Conservation (phyloP, 1,140 invertebrate species). For the Drosophila hydei region DNA sequence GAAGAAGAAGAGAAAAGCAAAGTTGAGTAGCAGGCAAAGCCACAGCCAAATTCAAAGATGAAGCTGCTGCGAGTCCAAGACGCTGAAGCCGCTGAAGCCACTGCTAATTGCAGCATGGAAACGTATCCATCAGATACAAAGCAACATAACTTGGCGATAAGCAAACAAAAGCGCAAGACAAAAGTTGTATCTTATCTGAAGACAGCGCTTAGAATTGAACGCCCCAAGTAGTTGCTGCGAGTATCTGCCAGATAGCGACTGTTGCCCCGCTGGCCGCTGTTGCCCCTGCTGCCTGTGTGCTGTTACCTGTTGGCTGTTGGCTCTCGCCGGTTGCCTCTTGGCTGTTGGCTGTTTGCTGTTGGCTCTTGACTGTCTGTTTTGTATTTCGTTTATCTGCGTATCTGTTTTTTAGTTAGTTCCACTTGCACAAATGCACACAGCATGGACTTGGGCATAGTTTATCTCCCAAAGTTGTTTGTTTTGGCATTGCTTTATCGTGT, state of each 20-base stretch:
- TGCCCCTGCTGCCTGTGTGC: conserved; percentile 1
- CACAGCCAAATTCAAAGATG: conserved; percentile 2
- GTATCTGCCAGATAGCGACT: conserved; percentile 13
- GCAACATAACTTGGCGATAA: conserved; percentile 17
- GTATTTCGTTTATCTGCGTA: conserved; percentile 10
- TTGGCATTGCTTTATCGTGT: conserved; percentile 7
- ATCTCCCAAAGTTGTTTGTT: conserved; percentile 28
- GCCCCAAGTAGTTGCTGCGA: conserved; percentile 17
- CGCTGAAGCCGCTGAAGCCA: conserved; percentile 9
- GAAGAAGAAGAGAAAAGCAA: neutral
- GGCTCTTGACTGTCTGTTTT: neutral
- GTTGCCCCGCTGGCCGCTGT: neutral
- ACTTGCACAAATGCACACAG: conserved; percentile 29
- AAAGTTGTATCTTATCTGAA: conserved; percentile 38
- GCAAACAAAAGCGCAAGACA: conserved; percentile 14
- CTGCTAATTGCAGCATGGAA: conserved; percentile 33
- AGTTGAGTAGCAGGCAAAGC: conserved; percentile 2
- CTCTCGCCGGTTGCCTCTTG: neutral
- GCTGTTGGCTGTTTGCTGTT: conserved; percentile 3
- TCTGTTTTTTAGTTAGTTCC: conserved; percentile 19
- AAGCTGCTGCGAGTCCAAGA: conserved; percentile 8
- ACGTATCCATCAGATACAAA: conserved; percentile 17
- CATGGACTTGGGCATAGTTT: conserved; percentile 20
- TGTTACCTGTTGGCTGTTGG: conserved; percentile 3
- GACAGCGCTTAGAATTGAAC: conserved; percentile 23